These are phyloP conservation scores for Petromus typicus DNA, from an alignment of 2,113 vertebrate genomes.

Conservation along the genomic window DNA sequence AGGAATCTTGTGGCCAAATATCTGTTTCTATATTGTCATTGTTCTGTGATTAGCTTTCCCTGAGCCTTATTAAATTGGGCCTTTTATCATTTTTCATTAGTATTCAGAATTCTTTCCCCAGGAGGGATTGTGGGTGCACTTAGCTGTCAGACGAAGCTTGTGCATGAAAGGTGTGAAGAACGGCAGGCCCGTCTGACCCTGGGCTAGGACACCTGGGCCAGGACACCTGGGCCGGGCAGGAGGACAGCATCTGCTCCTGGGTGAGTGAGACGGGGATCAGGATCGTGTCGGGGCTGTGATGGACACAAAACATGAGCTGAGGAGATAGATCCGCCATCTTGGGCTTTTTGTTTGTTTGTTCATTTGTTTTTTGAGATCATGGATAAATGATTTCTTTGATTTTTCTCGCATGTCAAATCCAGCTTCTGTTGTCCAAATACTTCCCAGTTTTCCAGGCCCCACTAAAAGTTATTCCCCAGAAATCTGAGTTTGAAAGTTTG, in stretches of 20 bases:
- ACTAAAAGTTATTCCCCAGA: not conserved
- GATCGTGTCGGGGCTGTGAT: not conserved
- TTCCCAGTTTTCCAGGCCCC: constrained; percentile 32
- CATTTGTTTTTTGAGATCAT: not conserved
- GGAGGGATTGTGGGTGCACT: not conserved
- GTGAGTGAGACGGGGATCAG: not conserved
- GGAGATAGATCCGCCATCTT: not conserved
- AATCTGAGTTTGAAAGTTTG: not conserved
- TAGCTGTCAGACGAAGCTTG: not conserved
- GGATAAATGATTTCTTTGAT: not conserved
- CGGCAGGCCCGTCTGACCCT: not conserved
- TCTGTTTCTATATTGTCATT: not conserved
- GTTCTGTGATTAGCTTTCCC: not conserved
- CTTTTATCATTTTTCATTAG: not conserved
- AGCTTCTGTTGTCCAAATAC: constrained; percentile 42
- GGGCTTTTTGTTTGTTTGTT: no score
- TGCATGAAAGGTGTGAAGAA: not conserved
- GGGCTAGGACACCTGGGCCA: no score
- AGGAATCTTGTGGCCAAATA: not conserved
- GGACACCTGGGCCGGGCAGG: not conserved
- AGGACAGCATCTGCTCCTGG: not conserved
- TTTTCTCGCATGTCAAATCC: constrained; percentile 34
- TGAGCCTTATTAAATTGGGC: not conserved
- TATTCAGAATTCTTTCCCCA: not conserved
- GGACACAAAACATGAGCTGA: not conserved